Evolutionary conservation across 2,888 invertebrate genomes (phyloP).

Genomic region (Heliconius sara): DNA sequence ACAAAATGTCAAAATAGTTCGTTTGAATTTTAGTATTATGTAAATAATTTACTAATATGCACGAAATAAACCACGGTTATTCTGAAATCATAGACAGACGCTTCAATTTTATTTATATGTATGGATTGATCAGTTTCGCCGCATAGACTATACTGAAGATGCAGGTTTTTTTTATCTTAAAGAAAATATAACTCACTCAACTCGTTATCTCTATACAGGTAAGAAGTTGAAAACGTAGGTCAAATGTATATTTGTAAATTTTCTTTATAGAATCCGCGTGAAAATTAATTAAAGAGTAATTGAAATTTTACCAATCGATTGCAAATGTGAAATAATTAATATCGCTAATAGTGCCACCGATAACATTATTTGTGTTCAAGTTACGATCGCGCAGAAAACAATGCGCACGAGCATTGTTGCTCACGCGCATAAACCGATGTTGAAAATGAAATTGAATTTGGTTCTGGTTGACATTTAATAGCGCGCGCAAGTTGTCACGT

Average conservation of each 20-base stretch:
- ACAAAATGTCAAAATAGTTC: no score
- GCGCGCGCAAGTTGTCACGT: conserved; percentile 63
- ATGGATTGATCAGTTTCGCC: no score
- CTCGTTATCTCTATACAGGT: neutral
- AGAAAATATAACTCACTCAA: neutral
- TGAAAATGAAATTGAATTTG: conserved; percentile 73
- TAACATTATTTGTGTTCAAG: conserved; percentile 39
- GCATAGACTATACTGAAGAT: neutral
- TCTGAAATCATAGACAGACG: no score
- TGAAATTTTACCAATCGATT: neutral
- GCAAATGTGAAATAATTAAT: conserved; percentile 8
- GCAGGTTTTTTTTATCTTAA: neutral
- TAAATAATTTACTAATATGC: no score
- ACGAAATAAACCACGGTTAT: no score
- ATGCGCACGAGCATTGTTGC: conserved; percentile 68
- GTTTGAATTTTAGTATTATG: no score
- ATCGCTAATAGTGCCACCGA: conserved; percentile 23
- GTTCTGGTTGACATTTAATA: conserved; percentile 73
- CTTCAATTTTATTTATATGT: no score
- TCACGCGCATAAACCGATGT: conserved; percentile 70
- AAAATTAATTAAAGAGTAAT: neutral
- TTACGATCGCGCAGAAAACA: conserved; percentile 47
- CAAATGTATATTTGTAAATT: neutral
- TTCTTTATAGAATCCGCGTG: neutral
- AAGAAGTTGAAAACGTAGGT: neutral